Evolutionary conservation across 1,140 invertebrate genomes (phyloP), one percentile per base, ranked within the genome.

Genomic region (Frieseomelitta varia): DNA sequence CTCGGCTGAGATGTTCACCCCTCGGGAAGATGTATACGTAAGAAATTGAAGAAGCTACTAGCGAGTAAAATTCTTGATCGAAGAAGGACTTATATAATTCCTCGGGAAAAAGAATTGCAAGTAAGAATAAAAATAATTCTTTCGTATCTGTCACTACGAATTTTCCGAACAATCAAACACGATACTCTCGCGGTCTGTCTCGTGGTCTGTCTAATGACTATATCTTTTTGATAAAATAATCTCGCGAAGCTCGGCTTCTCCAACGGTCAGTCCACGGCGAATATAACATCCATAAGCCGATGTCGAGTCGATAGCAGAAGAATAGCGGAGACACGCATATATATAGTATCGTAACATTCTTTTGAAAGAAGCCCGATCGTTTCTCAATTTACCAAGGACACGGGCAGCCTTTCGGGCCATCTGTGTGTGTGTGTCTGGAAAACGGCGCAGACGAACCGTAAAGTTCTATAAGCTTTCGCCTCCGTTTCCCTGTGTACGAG

Each of bases 361-460:
- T n/a, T 34, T 30, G 73, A 47, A 61, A 55, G 21, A 34, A 27
- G 27, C 30, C 8, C n/a, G 63, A 81, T 79, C 81, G 58, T 55
- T 85, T 63, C 74, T 69, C 86, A 72, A 88, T 88, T 88, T 88
- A 81, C 79, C 34, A 72, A 61, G 74, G 71, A 82, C 72, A 76
- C 61, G 27, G 61, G 65, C 73, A 51, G 82, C 56, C 87, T 67
- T 58, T 58, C 76, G 80, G 12, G 3, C 67, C 47, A 34, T 76
- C 67, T 63, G 80, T 76, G 71, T 47, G 39, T 30, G 30, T 47
- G 39, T 55, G 67, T 47, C 63, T 56, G 67, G 82, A 58, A 81
- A 79, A 21, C 15, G 39, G 53, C 8, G 65, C 65, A 83, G 61
- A n/a, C 68, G 30, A 73, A 85, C 77, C 73, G 82, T 85, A 80